phyloP scores from a whole-genome alignment of 1,140 invertebrate genomes.

The Drosophila melanica region DNA sequence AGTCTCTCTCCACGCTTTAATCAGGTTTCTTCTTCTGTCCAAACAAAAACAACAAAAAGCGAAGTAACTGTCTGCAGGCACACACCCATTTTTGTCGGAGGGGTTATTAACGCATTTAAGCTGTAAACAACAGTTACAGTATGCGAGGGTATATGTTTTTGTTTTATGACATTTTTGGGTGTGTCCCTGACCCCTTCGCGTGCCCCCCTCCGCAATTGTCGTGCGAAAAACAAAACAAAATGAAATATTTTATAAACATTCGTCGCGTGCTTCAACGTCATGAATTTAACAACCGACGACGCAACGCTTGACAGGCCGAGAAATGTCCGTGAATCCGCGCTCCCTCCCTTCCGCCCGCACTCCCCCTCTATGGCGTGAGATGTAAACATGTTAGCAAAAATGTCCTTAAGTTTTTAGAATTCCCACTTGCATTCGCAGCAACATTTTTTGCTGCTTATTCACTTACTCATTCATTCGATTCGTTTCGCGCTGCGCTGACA shows the following conservation, averaged over 20 bases:
- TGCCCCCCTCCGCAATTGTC: background rate
- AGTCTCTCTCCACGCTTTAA: background rate
- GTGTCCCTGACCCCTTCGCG: constrained; percentile 3
- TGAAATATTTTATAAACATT: constrained; percentile 61
- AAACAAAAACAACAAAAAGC: background rate
- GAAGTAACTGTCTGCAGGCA: constrained; percentile 45
- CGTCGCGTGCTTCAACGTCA: constrained; percentile 69
- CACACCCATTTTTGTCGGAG: constrained; percentile 51
- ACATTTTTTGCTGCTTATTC: constrained; percentile 17
- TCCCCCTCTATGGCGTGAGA: constrained; percentile 43
- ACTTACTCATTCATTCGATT: constrained; percentile 25
- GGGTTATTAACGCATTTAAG: constrained; percentile 69
- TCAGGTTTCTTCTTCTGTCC: background rate
- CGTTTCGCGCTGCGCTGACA: constrained; percentile 51
- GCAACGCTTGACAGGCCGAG: constrained; percentile 31
- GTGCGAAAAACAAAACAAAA: constrained; percentile 46
- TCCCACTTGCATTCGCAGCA: constrained; percentile 22
- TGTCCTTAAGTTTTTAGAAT: constrained; percentile 71
- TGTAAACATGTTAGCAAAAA: constrained; percentile 55
- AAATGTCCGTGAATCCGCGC: constrained; percentile 45
- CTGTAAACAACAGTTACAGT: constrained; percentile 34
- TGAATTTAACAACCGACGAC: constrained; percentile 63
- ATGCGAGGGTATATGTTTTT: constrained; percentile 21
- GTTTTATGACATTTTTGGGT: constrained; percentile 29
- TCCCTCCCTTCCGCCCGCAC: background rate